These are phyloP conservation scores for Pocillopora grandis DNA, from an alignment of 92 coral and sea anemone species.

Conservation along the genomic window DNA sequence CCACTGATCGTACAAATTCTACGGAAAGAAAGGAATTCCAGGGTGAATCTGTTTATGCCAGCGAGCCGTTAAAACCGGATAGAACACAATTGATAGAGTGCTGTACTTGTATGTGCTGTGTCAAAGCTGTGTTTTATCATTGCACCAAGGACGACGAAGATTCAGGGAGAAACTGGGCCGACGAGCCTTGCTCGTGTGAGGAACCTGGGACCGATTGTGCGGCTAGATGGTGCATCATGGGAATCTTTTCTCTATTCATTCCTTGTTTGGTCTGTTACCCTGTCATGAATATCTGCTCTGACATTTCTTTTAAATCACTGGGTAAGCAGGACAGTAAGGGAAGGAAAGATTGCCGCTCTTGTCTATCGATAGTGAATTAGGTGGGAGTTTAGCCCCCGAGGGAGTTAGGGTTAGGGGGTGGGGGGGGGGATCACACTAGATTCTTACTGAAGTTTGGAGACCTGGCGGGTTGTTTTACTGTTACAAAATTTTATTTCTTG, in stretches of 20 bases:
- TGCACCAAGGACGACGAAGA: slow-evolving; percentile 77
- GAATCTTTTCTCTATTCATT: slow-evolving; percentile 58
- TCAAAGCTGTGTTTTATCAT: slow-evolving; percentile 81
- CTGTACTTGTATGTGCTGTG: slow-evolving; percentile 91
- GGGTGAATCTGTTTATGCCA: not conserved
- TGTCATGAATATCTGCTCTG: slow-evolving; percentile 59
- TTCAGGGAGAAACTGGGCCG: slow-evolving; percentile 57
- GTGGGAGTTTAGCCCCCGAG: no score
- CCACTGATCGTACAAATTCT: not conserved
- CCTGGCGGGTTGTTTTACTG: no score
- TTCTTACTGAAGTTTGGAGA: no score
- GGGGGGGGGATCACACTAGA: no score
- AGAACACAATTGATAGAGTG: slow-evolving; percentile 57
- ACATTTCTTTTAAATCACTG: not conserved
- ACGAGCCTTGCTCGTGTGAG: slow-evolving; percentile 66
- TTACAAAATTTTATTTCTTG: no score
- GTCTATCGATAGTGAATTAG: no score
- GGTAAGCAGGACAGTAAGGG: no score
- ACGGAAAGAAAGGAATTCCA: not conserved
- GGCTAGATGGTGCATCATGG: slow-evolving; percentile 70
- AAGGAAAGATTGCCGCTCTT: no score
- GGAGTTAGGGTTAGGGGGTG: no score
- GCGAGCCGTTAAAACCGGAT: slow-evolving; percentile 31
- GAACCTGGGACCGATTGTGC: slow-evolving; percentile 57
- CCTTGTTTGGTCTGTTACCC: slow-evolving; percentile 74